Base-by-base conservation (phyloP, 2,113 vertebrate species). In the Channa argus region DNA sequence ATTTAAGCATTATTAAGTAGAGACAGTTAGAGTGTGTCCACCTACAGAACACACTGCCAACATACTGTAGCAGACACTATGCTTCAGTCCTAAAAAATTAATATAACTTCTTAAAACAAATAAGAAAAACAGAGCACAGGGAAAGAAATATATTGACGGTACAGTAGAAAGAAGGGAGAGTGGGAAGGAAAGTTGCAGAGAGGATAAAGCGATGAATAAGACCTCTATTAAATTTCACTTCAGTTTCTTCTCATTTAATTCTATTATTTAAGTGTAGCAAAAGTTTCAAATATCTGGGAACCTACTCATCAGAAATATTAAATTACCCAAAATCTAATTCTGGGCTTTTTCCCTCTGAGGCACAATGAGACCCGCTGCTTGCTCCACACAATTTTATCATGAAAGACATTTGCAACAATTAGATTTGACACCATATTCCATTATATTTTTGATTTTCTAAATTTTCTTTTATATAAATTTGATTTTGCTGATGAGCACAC, bases 241-340 rank as follows among this genome's bases (percentile, higher is more conserved):
- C 55, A 49, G 3, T 44, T 50, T 64, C 15, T 49, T 3, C 6
- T 37, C 11, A 37, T 69, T 69, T 78, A 74, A 74, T 74, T 66
- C 10, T 6, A 38, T 74, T 70, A 58, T 39, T 78, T 58, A 41
- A 46, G n/a, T 8, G 56, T 5, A n/a, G n/a, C 34, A 24, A 50
- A 78, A 70, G 43, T 77, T 78, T 71, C 36, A 63, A 69, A 74
- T 61, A 64, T 70, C 59, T 51, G 44, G 24, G 10, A 74, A 65
- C 33, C 36, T 36, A 6, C n/a, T 58, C 33, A 15, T 56, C 37
- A 54, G 34, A 71, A 71, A 67, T 46, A 85, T 66, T 59, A 38
- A 66, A 36, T 78, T 71, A 52, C 24, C 37, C 10, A 10, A 68
- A 75, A 71, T 65, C 61, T 37, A 56, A 81, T 73, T 74, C 39